Base-by-base conservation (phyloP, 2,888 invertebrate species). In the Xestia rhomboidea region DNA sequence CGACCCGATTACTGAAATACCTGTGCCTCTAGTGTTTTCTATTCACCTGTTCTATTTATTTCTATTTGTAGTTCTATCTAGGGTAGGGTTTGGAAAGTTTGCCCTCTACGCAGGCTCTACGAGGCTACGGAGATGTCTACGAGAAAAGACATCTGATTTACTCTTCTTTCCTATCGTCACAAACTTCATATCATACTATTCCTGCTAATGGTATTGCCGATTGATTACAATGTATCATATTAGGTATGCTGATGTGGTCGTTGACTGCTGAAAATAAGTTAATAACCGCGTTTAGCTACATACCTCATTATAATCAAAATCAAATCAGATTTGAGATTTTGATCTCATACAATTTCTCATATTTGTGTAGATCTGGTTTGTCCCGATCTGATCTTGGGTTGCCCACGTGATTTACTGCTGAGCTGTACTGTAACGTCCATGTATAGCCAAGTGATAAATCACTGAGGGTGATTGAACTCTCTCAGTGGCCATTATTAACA, bases 1-100 rank as follows among this genome's bases (percentile, higher is more conserved):
- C 96, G 96, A 95, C 96, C 96, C 93, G 95, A 95, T 95, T 96
- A 95, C 95, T 94, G 92, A 92, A 92, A 94, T 92, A 93, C 93
- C 93, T 93, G 93, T 89, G 89, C 86, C 90, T 90, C 88, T 87
- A 90, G 89, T 92, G 90, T 93, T 90, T 92, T 94, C 93, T 93
- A 90, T 93, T 92, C 94, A 95, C 94, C 94, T 95, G 95, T 92
- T 93, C 93, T 93, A 93, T 94, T 93, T 93, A 91, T 91, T 91
- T 84, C 90, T 86, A 84, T 77, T 83, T 57, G 49, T 34, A 66
- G 18, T 81, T 44, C 0, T 24, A 49, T 49, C 41, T 49, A 44
- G 30, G 49, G 24, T 41, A 24, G 8, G 1, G 18, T 27, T 67
- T 75, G 63, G n/a, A 62, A 62, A 51, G 44, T 11, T n/a, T 10